These are phyloP conservation scores for Tragelaphus imberbis DNA, from an alignment of 2,113 vertebrate species.

Conservation along the genomic window DNA sequence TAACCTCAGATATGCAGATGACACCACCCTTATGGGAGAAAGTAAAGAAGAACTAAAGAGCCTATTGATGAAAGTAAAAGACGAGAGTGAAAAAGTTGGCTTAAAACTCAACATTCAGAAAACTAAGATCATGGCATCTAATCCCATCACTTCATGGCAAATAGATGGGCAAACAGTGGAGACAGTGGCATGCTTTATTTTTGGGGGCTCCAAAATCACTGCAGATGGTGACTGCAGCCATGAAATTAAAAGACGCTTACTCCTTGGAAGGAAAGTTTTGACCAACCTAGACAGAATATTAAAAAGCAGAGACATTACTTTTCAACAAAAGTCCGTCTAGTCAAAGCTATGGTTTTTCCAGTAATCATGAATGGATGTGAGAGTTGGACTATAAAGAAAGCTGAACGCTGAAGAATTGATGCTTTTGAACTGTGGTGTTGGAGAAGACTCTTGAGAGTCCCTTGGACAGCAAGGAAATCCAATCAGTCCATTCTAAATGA, in stretches of 20 bases:
- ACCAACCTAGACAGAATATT: not conserved
- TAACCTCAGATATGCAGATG: no score
- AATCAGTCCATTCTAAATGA: not conserved
- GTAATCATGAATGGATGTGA: not conserved
- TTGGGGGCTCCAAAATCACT: not conserved
- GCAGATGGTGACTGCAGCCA: not conserved
- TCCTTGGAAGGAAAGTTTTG: not conserved
- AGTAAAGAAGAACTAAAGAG: not conserved
- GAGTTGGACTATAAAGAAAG: not conserved
- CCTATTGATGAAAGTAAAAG: not conserved
- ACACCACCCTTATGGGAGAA: no score
- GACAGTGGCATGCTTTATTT: not conserved
- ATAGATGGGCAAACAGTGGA: not conserved
- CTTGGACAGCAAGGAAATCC: not conserved
- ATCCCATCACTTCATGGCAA: not conserved
- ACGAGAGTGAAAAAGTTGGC: not conserved
- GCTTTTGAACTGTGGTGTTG: not conserved
- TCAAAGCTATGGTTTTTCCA: not conserved
- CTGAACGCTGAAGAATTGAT: not conserved
- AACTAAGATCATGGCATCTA: no score
- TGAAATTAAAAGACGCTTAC: no score
- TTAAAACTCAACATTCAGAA: not conserved
- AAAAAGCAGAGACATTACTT: not conserved
- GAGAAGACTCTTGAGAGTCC: not conserved
- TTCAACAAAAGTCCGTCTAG: not conserved